phyloP scores from a whole-genome alignment of 2,113 vertebrate species.

The Haliaeetus leucogaster region DNA sequence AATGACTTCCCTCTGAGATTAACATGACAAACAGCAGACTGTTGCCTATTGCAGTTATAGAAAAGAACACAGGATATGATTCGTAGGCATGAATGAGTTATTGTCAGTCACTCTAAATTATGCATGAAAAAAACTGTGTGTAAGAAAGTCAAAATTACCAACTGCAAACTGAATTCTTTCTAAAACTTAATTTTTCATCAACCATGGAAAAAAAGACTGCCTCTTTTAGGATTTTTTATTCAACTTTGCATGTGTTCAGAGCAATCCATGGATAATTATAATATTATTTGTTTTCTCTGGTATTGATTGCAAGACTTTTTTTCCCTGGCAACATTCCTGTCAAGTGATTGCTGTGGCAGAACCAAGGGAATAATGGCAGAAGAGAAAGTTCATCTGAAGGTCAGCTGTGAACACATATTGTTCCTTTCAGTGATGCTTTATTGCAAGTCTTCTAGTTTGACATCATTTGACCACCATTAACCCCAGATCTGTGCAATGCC shows the following conservation, averaged over 20 bases:
- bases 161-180: not conserved
- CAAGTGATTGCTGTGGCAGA: not conserved
- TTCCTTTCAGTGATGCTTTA: not conserved
- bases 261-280: not conserved
- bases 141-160: not conserved
- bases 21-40: not conserved
- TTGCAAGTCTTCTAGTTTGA: not conserved
- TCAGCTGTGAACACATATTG: not conserved
- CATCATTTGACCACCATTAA: not conserved
- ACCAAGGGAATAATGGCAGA: not conserved
- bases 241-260: not conserved
- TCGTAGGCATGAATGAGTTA: not conserved
- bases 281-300: not conserved
- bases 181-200: not conserved
- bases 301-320: not conserved
- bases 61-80: not conserved
- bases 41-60: not conserved
- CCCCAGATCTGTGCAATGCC: not conserved
- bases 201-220: not conserved
- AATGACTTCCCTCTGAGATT: not conserved
- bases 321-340: not conserved
- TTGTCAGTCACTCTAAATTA: not conserved
- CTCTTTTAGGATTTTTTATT: not conserved
- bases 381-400: not conserved
- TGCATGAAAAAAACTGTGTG: not conserved